A percentile compares a stretch with the other conserved stretches of the same genome.
Conservation (phyloP, 1,140 invertebrate species). For the Batillaria attramentaria region DNA sequence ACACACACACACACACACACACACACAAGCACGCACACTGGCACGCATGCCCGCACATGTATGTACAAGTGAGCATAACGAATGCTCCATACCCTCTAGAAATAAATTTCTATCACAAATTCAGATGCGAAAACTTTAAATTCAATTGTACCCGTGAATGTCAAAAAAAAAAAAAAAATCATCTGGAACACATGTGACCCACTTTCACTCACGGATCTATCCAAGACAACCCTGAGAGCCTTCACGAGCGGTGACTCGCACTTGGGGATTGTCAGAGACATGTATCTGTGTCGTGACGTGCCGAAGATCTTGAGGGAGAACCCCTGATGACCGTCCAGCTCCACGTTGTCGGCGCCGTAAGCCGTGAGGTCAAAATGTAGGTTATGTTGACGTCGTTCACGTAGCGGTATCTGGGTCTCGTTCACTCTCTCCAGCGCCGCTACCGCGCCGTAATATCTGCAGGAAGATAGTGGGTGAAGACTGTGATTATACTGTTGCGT, state of each 20-base stretch:
- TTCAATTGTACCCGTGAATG: too few species aligned
- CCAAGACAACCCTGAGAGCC: conserved; percentile 62
- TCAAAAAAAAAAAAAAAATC: neutral
- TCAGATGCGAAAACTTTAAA: too few species aligned
- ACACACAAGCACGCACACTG: neutral
- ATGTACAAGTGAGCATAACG: neutral
- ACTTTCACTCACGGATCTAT: conserved; percentile 64
- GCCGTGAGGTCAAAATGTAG: conserved; percentile 66
- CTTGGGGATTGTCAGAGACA: conserved; percentile 62
- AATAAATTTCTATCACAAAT: neutral
- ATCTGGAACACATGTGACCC: neutral
- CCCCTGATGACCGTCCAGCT: conserved; percentile 52
- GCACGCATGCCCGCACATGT: neutral
- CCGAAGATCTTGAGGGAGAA: conserved; percentile 69
- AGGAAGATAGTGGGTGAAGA: too few species aligned
- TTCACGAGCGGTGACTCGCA: conserved; percentile 64
- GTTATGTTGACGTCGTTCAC: conserved; percentile 65
- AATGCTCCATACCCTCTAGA: neutral
- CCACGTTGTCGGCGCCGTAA: conserved; percentile 52
- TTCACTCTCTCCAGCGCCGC: conserved; percentile 62
- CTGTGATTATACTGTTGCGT: too few species aligned
- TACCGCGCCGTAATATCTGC: conserved; percentile 61
- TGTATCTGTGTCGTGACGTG: conserved; percentile 60
- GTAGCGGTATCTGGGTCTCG: conserved; percentile 53
- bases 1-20: neutral